Conservation (phyloP, 2,797 vertebrate species). For the Moxostoma hubbsi region DNA sequence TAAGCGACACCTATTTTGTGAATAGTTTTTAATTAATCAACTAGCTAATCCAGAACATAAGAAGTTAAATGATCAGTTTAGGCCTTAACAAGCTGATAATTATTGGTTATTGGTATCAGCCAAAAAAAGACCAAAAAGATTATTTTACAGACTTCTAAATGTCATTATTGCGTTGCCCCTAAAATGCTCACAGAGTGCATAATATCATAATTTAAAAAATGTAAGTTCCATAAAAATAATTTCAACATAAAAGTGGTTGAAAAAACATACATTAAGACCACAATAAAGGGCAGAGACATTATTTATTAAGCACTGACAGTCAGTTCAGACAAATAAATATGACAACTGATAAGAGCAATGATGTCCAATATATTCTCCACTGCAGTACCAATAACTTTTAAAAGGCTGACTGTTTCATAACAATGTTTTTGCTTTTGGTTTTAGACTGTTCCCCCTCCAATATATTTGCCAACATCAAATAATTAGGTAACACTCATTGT, state of each 20-base stretch:
- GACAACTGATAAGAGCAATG: constrained; percentile 49
- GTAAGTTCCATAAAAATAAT: no score
- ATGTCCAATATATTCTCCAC: constrained; percentile 25
- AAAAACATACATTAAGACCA: neutral
- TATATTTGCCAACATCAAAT: constrained; percentile 41
- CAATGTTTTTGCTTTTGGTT: constrained; percentile 22
- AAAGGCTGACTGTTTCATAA: neutral
- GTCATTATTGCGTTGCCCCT: no score
- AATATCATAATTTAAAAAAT: no score
- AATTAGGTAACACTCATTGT: constrained; percentile 59
- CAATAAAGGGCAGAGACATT: constrained; percentile 15
- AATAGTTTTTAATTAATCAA: no score
- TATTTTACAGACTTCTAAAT: no score
- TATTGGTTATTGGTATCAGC: no score
- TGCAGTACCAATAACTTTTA: constrained; percentile 16
- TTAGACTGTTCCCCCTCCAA: constrained; percentile 10
- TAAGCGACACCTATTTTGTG: no score
- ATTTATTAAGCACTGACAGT: constrained; percentile 59
- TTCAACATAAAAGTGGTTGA: neutral
- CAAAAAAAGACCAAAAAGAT: no score
- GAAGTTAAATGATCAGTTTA: no score
- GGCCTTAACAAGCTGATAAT: no score
- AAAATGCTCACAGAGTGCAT: no score
- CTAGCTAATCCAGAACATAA: no score
- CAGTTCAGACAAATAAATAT: constrained; percentile 59